Base-by-base conservation (phyloP, 2,888 invertebrate species). In the Torymus texanus region DNA sequence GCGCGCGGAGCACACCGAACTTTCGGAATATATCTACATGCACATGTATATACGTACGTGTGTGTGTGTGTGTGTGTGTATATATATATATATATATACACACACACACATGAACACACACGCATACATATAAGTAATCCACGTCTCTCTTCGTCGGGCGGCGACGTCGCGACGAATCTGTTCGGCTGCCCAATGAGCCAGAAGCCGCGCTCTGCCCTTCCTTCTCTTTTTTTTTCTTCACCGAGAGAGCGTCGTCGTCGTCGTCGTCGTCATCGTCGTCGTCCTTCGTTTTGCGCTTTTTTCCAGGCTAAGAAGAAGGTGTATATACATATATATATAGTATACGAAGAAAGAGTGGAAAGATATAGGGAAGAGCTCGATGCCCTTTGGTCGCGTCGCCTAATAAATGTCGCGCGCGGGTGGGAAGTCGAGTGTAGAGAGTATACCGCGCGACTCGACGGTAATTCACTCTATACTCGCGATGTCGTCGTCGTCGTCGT, bases 141-240 rank as follows among this genome's bases (percentile, higher is more conserved):
- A 84, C 82, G 82, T 82, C 82, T 41, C 41, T 8, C 10, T 83
- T 84, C 82, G 84, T 83, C 84, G 84, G 82, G 68, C 79, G 68
- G 82, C 74, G 79, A 87, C 87, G 90, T 90, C 90, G 86, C 88
- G 87, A 88, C 87, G 88, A 87, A 90, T 89, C 88, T 89, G 88
- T 88, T 85, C 84, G 79, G 81, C 82, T 88, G 87, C 83, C 85
- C 90, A 88, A 90, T 90, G 89, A 90, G 89, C 88, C 88, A 88
- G 88, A 89, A 89, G 84, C 83, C 87, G 85, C 86, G 84, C 81
- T 73, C 63, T 67, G 75, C 70, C 77, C 83, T 18, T 13, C 82
- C 81, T 84, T 82, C 80, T 80, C 76, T n/a, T 16, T 21, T 4
- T 61, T 29, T 58, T 24, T 67, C 29, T 12, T 16, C 14, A 16